These are phyloP conservation scores for Porites evermanni DNA, from an alignment of 92 coral and sea anemone genomes.

Conservation along the genomic window DNA sequence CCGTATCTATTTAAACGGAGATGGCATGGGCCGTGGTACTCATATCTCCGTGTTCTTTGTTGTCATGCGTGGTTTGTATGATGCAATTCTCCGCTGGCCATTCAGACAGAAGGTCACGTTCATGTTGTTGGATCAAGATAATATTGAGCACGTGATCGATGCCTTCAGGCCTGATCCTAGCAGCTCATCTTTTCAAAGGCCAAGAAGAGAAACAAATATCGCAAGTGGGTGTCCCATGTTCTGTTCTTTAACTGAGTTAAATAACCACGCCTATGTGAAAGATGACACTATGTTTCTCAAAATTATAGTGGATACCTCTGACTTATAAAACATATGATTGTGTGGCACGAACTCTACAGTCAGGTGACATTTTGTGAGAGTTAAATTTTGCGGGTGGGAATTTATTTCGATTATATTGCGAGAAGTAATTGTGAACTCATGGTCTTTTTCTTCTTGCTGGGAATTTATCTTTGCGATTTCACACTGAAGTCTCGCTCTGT, in stretches of 20 bases:
- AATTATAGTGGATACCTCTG: conserved; percentile 9
- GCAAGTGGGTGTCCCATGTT: conserved; percentile 51
- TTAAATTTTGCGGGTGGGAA: no score
- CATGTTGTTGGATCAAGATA: conserved; percentile 78
- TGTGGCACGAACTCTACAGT: no score
- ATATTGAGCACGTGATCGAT: conserved; percentile 82
- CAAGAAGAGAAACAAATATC: conserved; percentile 76
- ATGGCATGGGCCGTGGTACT: conserved; percentile 66
- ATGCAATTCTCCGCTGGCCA: conserved; percentile 81
- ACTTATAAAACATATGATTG: neutral
- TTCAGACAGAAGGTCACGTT: conserved; percentile 82
- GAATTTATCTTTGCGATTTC: no score
- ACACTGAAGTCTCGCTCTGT: no score
- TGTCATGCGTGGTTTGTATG: conserved; percentile 63
- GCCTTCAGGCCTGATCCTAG: conserved; percentile 87
- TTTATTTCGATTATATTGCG: no score
- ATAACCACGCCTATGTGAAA: conserved; percentile 18
- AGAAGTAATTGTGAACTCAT: no score
- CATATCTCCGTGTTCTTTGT: conserved; percentile 55
- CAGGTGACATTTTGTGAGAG: no score
- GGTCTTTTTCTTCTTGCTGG: no score
- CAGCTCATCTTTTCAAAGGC: conserved; percentile 88
- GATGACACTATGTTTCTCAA: conserved; percentile 23
- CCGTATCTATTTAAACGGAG: conserved; percentile 67
- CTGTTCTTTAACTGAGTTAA: neutral